Evolutionary conservation across 2,888 invertebrate species (phyloP).

Genomic region (Glyphotaelius pellucidus): DNA sequence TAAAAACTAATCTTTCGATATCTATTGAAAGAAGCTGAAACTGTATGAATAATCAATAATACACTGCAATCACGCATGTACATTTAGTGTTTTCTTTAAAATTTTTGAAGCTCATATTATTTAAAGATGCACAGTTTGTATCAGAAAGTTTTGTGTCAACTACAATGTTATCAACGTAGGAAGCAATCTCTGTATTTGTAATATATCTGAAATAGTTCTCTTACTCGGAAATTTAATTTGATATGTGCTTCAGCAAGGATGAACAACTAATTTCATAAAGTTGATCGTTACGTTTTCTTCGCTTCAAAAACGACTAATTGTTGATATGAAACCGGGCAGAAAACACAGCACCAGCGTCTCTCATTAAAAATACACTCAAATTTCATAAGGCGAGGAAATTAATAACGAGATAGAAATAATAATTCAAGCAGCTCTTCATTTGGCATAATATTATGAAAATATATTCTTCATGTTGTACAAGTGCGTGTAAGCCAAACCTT

Average conservation of each 20-base stretch:
- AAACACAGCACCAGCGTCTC: neutral
- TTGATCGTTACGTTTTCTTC: neutral
- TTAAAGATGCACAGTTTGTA: neutral
- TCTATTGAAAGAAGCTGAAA: no score
- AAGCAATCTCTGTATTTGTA: no score
- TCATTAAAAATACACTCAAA: neutral
- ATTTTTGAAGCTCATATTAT: neutral
- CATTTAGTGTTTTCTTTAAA: no score
- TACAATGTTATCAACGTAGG: neutral
- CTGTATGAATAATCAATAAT: no score
- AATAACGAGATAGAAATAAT: neutral
- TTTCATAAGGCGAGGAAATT: neutral
- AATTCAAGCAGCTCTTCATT: neutral
- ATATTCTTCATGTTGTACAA: neutral
- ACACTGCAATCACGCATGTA: no score
- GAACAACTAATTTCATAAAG: neutral
- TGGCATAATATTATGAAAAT: neutral
- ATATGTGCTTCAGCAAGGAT: neutral
- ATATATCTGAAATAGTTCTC: neutral
- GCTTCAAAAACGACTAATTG: neutral
- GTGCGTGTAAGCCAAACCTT: constrained; percentile 3
- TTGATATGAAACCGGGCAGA: neutral
- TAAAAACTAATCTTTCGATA: no score
- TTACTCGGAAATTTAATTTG: neutral
- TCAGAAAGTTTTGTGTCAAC: neutral